Percentiles rank a stretch among this genome's conserved stretches.
Conservation (phyloP, 1,140 invertebrate genomes). For the Nasonia longicornis region DNA sequence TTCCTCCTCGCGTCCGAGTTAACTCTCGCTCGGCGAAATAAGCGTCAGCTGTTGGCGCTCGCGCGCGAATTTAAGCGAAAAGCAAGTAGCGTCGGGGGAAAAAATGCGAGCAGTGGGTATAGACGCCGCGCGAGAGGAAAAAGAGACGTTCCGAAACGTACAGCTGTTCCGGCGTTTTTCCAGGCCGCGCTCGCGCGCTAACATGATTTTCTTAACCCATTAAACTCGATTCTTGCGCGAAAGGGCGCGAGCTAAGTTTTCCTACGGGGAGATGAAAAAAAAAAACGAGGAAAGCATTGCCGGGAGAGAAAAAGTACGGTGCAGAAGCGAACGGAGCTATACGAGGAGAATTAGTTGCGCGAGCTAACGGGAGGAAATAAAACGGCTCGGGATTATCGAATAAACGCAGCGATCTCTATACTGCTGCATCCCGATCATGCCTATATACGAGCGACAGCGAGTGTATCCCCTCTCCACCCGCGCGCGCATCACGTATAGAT, state of each 20-base stretch:
- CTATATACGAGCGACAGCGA: neutral
- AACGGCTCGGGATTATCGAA: neutral
- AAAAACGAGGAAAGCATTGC: neutral
- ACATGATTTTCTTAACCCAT: conserved; percentile 43
- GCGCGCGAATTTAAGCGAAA: conserved; percentile 27
- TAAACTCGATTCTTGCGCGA: conserved; percentile 36
- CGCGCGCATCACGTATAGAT: conserved; percentile 29
- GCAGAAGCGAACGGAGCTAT: neutral
- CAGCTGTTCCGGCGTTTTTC: conserved; percentile 22
- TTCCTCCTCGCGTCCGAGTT: neutral
- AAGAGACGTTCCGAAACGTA: conserved; percentile 18
- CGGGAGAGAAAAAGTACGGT: neutral
- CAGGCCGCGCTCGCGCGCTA: neutral
- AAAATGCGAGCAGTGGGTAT: too few species aligned
- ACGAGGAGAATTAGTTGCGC: neutral
- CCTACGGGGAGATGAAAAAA: conserved; percentile 11
- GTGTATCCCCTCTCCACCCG: neutral
- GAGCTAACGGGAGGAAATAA: neutral
- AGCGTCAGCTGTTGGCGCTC: conserved; percentile 23
- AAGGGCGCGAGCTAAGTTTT: conserved; percentile 13
- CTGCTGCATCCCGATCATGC: neutral
- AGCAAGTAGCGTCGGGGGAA: neutral
- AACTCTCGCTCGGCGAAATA: neutral
- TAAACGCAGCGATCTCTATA: neutral
- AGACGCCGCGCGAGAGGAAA: neutral